These are phyloP conservation scores for Chrysocyon brachyurus DNA, from an alignment of 2,797 vertebrate genomes.

Conservation along the genomic window DNA sequence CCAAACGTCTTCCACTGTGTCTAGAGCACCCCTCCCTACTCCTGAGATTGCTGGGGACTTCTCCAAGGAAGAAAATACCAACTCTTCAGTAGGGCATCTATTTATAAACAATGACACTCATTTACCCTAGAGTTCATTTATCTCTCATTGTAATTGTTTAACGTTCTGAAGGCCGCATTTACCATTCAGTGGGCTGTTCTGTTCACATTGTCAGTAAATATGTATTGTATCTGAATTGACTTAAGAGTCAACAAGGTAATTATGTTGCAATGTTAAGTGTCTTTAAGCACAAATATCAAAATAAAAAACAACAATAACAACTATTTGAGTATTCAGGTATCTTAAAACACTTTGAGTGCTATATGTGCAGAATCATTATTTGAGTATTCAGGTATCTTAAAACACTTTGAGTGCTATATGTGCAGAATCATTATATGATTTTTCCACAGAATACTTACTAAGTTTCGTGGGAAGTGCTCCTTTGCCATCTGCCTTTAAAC, in stretches of 20 bases:
- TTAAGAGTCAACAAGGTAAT: slow-evolving; percentile 36
- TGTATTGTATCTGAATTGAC: neutral
- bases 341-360: neutral
- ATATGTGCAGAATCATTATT: neutral
- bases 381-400: neutral
- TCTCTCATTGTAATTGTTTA: neutral
- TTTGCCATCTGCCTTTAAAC: slow-evolving; percentile 93
- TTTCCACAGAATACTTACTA: slow-evolving; percentile 89
- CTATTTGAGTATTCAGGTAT: neutral
- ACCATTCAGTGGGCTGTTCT: neutral
- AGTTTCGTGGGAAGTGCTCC: slow-evolving; percentile 90
- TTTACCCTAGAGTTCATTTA: neutral
- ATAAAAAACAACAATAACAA: neutral
- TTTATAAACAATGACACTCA: neutral
- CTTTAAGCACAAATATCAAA: neutral
- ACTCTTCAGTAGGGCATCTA: neutral
- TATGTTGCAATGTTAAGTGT: neutral
- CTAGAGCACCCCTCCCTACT: neutral
- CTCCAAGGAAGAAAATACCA: neutral
- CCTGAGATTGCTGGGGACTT: neutral
- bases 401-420: neutral
- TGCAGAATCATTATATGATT: neutral
- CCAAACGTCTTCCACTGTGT: neutral
- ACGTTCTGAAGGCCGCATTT: neutral
- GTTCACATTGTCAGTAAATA: neutral